Percentiles rank a stretch among this genome's conserved stretches.
These are phyloP conservation scores for Linurgus olivaceus DNA, from an alignment of 2,797 vertebrate species.

Conservation along the genomic window DNA sequence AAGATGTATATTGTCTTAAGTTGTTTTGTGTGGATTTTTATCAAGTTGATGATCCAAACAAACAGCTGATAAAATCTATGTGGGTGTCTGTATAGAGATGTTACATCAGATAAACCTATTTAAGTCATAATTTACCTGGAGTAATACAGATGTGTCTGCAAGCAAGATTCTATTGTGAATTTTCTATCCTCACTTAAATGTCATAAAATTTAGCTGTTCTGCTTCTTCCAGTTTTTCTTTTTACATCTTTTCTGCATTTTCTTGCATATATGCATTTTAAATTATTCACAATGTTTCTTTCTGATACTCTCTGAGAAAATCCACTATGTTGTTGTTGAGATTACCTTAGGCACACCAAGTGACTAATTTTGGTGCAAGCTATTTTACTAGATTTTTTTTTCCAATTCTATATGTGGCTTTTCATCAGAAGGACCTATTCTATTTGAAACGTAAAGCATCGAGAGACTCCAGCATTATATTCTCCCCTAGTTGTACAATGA, in stretches of 20 bases:
- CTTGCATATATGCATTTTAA: neutral
- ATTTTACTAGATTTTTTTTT: neutral
- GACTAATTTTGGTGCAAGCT: neutral
- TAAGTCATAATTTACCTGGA: neutral
- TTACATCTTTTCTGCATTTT: neutral
- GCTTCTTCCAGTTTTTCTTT: neutral
- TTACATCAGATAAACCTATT: neutral
- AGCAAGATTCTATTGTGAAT: neutral
- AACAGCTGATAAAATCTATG: neutral
- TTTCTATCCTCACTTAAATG: neutral
- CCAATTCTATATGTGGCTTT: neutral
- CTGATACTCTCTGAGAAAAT: neutral
- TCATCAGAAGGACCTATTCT: neutral
- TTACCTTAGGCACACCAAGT: neutral
- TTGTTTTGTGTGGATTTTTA: neutral
- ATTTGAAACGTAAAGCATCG: neutral
- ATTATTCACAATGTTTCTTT: neutral
- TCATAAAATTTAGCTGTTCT: neutral
- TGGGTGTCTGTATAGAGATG: neutral
- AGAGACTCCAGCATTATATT: neutral
- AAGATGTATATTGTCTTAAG: neutral
- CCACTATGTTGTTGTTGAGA: neutral
- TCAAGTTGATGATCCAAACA: neutral
- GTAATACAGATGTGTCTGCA: neutral
- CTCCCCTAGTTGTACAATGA: neutral